These are phyloP conservation scores for Mesoligia furuncula DNA, from an alignment of 2,888 invertebrate species.

Conservation along the genomic window DNA sequence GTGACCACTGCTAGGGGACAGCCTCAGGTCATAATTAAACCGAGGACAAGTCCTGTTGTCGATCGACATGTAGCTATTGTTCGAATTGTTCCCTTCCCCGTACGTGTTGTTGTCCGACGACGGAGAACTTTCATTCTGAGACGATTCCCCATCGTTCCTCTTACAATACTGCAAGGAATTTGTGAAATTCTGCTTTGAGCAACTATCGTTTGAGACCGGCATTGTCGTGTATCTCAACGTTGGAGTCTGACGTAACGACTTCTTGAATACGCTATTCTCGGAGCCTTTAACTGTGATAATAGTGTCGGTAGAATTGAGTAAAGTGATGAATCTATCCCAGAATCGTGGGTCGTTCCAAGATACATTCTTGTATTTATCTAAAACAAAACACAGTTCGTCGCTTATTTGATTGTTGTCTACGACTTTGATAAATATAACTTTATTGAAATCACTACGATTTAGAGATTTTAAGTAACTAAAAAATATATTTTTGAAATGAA, in stretches of 20 bases:
- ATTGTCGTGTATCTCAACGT: slow-evolving; percentile 90
- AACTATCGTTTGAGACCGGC: slow-evolving; percentile 89
- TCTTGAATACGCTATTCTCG: slow-evolving; percentile 88
- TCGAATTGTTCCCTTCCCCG: slow-evolving; percentile 92
- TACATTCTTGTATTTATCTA: slow-evolving; percentile 91
- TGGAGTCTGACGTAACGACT: slow-evolving; percentile 86
- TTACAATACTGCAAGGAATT: slow-evolving; percentile 88
- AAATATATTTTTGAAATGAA: slow-evolving; percentile 88
- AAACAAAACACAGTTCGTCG: slow-evolving; percentile 85
- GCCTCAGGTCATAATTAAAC: slow-evolving; percentile 90
- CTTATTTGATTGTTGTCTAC: slow-evolving; percentile 87
- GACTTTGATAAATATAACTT: slow-evolving; percentile 87
- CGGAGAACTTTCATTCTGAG: slow-evolving; percentile 91
- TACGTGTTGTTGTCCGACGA: slow-evolving; percentile 91
- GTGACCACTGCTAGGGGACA: slow-evolving; percentile 88
- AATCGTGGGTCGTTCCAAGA: slow-evolving; percentile 95
- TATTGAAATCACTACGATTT: slow-evolving; percentile 86
- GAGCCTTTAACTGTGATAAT: slow-evolving; percentile 88
- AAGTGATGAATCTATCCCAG: slow-evolving; percentile 95
- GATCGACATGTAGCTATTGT: slow-evolving; percentile 93
- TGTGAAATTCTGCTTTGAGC: slow-evolving; percentile 90
- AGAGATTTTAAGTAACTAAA: slow-evolving; percentile 87
- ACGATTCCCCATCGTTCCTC: slow-evolving; percentile 87
- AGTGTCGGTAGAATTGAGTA: slow-evolving; percentile 93
- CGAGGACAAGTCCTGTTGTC: slow-evolving; percentile 90